phyloP scores from a whole-genome alignment of 2,888 invertebrate species.

The Sesia bembeciformis region DNA sequence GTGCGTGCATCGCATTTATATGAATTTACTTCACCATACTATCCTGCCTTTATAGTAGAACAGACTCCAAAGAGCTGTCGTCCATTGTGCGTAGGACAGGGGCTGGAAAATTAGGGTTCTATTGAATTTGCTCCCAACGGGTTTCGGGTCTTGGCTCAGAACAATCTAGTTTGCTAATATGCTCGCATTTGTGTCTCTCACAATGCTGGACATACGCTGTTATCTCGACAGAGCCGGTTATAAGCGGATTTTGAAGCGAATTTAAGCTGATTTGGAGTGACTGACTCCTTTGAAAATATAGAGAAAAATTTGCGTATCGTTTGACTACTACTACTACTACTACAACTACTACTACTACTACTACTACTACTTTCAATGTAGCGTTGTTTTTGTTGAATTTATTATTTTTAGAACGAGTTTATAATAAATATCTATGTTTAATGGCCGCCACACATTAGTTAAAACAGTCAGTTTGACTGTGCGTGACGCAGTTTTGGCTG shows the following conservation, averaged over 20 bases:
- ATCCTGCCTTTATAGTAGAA: not conserved
- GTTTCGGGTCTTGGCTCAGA: constrained; percentile 21
- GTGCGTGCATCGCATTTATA: not conserved
- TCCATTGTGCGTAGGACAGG: constrained; percentile 19
- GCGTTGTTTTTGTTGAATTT: too few species aligned
- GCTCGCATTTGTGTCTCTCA: constrained; percentile 22
- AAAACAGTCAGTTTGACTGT: too few species aligned
- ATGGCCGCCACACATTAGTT: too few species aligned
- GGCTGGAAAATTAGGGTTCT: constrained; percentile 34
- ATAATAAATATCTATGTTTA: too few species aligned
- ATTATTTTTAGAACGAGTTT: too few species aligned
- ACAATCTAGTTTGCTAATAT: constrained; percentile 41
- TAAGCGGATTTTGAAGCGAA: not conserved
- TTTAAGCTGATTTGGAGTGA: not conserved
- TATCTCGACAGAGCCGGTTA: not conserved
- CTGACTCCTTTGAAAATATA: not conserved
- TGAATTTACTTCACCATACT: not conserved
- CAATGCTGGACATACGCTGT: constrained; percentile 1
- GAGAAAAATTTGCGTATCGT: too few species aligned
- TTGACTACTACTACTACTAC: too few species aligned
- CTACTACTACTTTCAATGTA: too few species aligned
- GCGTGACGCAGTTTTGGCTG: too few species aligned
- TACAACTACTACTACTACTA: too few species aligned
- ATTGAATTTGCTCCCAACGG: constrained; percentile 30
- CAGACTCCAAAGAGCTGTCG: constrained; percentile 7